Base-by-base conservation (phyloP, 2,888 invertebrate genomes). In the Agriopis leucophaearia region DNA sequence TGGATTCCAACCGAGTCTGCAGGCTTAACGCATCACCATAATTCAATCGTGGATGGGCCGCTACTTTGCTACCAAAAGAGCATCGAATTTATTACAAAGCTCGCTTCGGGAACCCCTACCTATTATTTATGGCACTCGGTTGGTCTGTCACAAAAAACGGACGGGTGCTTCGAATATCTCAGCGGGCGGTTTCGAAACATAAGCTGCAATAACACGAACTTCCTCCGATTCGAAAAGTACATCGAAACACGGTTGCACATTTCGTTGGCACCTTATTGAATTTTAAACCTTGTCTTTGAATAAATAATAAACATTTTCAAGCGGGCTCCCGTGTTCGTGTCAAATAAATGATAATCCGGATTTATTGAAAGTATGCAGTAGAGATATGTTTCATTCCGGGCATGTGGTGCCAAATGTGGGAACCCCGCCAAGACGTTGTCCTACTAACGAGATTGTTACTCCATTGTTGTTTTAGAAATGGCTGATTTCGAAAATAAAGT, bases 191-290 rank as follows among this genome's bases (percentile, higher is more conserved):
- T 88, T 83, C 85, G 85, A 89, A 90, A 87, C 89, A 83, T 92
- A 92, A 93, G 93, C 93, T 94, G 94, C 91, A 92, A 93, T 88
- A 94, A 93, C 92, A 94, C 88, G 89, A 90, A 91, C 91, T 94
- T 94, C 93, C 94, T 93, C 83, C 79, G 79, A 66, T 72, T 72
- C 84, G 83, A 84, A 66, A 84, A 85, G 86, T 82, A 86, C 83
- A 81, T 79, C 77, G 78, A 72, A 76, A 75, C 74, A 78, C 77
- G 74, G 80, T 86, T 83, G 82, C 82, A 86, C 84, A 85, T 87
- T 82, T 82, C 51, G 77, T 79, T 80, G 77, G 66, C 66, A 70
- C 73, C 72, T 77, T 75, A 81, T 74, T 78, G 75, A 75, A 87
- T 80, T 83, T 75, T 85, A 82, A 82, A 82, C 86, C 84, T 83